Evolutionary conservation across 2,797 vertebrate species (phyloP), one percentile per base, ranked within the genome.

Genomic region (Darevskia nairensis): DNA sequence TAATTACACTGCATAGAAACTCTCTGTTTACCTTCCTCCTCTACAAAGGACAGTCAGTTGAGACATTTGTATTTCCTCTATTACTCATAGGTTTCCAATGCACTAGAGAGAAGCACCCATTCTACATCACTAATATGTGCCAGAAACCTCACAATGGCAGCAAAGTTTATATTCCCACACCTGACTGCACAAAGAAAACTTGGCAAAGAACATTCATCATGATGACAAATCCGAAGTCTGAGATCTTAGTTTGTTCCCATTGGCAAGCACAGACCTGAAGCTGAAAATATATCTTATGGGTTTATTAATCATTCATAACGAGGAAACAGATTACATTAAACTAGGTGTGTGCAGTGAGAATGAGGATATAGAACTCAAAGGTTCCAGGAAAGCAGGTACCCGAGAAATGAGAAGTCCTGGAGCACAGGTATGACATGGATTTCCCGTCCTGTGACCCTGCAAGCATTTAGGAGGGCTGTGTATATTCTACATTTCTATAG

Each of bases 191-290:
- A 84, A 87, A 50, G 59, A 79, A 39, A 55, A 74, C 41, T 32
- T 41, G 25, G n/a, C 59, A 87, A 64, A 50, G 27, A 41, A 50
- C 8, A 61, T 78, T 39, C 72, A 74, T 83, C 46, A 39, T 68
- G 41, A 44, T 72, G 87, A 72, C 82, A 90, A 74, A 79, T 55
- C 64, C 46, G 66, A 89, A 50, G 3, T 11, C 19, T 21, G 21
- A 27, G 46, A 6, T 50, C 55, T 64, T 87, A 13, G 25, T 46
- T 72, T 80, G 27, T 41, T 80, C 39, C 23, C 66, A 61, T 29
- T 66, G 59, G 55, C 85, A 87, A 87, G 81, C 41, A 80, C 10
- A 75, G 81, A 29, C 85, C 72, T 66, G 89, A 84, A 74, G 66
- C 35, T 50, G 59, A 72, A 50, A 87, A 50, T 39, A 66, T 9